Evolutionary conservation across 2,888 invertebrate species (phyloP).

Genomic region (Perizoma affinitatum): DNA sequence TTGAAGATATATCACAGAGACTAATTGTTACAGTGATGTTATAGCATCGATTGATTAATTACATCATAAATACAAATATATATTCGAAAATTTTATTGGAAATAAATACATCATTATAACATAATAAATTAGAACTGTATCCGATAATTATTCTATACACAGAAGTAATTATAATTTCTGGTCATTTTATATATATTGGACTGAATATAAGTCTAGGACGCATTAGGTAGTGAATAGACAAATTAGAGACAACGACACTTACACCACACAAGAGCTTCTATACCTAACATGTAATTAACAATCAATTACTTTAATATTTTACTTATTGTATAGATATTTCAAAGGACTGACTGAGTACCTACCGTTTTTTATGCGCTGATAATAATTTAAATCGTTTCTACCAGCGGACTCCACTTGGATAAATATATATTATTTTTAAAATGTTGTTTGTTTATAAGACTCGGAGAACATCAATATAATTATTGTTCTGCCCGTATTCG

Average conservation of each 20-base stretch:
- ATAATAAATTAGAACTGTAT: too few species aligned
- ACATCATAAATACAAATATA: neutral
- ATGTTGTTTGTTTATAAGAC: slow-evolving; percentile 1
- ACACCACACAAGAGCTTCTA: slow-evolving; percentile 78
- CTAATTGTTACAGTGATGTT: slow-evolving; percentile 21
- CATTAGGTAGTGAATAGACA: slow-evolving; percentile 51
- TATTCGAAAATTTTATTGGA: too few species aligned
- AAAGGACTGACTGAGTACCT: slow-evolving; percentile 78
- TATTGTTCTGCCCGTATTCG: neutral
- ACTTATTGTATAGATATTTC: slow-evolving; percentile 52
- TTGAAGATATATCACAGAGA: slow-evolving; percentile 46
- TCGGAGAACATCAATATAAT: neutral
- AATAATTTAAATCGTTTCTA: slow-evolving; percentile 44
- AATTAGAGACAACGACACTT: slow-evolving; percentile 81
- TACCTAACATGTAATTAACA: slow-evolving; percentile 47
- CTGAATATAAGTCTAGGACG: slow-evolving; percentile 3
- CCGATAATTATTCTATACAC: too few species aligned
- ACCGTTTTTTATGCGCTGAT: slow-evolving; percentile 56
- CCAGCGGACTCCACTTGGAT: slow-evolving; percentile 25
- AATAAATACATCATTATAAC: too few species aligned
- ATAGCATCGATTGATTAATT: slow-evolving; percentile 29
- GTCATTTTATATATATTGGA: neutral
- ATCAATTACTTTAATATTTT: slow-evolving; percentile 30
- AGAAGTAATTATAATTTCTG: slow-evolving; percentile 11
- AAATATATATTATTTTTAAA: slow-evolving; percentile 48